Base-by-base conservation (phyloP, 2,113 vertebrate genomes). In the Trogon surrucura region DNA sequence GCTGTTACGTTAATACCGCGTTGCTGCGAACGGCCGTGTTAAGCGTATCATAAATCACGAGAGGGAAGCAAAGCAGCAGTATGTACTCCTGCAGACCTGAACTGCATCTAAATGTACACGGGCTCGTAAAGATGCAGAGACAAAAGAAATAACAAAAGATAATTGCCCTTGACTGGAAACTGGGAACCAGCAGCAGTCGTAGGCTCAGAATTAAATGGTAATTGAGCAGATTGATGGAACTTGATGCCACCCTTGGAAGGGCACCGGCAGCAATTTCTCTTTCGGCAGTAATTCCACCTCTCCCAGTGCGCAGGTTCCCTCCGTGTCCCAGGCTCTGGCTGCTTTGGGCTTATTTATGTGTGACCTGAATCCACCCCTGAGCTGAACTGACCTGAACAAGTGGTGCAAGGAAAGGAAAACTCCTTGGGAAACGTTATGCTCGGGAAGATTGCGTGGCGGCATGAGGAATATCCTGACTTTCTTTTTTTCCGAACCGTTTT, bases 281-380 rank as follows among this genome's bases (percentile, higher is more conserved):
- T 60, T 32, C 32, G 26, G 70, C 45, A 27, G 10, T 25, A 26
- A 34, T 23, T 29, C 47, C 47, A 13, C n/a, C 65, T 66, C 41
- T 56, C 64, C 58, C 1, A 8, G 25, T 0, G 10, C 2, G 2
- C 0, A 5, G 10, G 62, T 22, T 69, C n/a, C 65, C 48, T 10
- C 6, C 1, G 4, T 1, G 4, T 13, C 16, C 48, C 69, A 22
- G 65, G 26, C 13, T 80, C 11, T 53, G 53, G 58, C 65, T 29
- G 85, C 88, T 66, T 66, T 73, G 65, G 82, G 56, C 51, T 62
- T 58, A 16, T 67, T 45, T 3, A 10, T 29, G 3, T 1, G 25
- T 53, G 9, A 65, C 48, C 54, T 66, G 53, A 22, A 38, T 17
- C 30, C 16, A 8, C 11, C 21, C 57, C 75, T 10, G 47, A 64